Evolutionary conservation across 2,113 vertebrate species (phyloP), one percentile per base, ranked within the genome.

Genomic region (Prunella himalayana): DNA sequence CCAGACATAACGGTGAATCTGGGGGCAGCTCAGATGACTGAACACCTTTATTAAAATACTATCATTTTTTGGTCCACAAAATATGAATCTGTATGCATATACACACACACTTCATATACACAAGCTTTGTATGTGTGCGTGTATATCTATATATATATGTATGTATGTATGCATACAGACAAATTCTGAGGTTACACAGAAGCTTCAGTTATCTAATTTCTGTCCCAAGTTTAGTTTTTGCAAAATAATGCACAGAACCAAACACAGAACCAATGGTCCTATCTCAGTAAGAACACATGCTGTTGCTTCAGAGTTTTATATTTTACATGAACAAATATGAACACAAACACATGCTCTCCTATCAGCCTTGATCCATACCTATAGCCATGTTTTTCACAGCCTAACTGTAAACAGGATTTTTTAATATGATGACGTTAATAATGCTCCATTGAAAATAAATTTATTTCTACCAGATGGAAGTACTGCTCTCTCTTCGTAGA

Each of bases 111-210:
- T 33, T 53, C 19, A 33, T 15, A 24, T 4, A 24, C 15, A n/a
- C 14, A 63, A 50, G 17, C 9, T 30, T 19, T 70, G 7, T 39
- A 15, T 10, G 7, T 70, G 7, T 45, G 2, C 19, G 3, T 30
- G 11, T 16, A 8, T 6, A 19, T 13, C 10, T 15, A 3, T 5
- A 23, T 2, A 31, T 2, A 41, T 12, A 33, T 4, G 4, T 20
- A 22, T n/a, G 4, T 20, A 22, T n/a, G 18, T 22, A 59, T 10
- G 15, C 8, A 45, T 11, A 53, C 0, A 1, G 13, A 61, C 7
- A 41, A 13, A 22, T 9, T 10, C 8, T 15, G 11, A 24, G 63
- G 64, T 25, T 49, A 21, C 59, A 79, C 31, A 51, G 4, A 64
- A 27, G 6, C 28, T 79, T 92, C 61, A 57, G 33, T n/a, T 30